Evolutionary conservation across 2,113 vertebrate genomes (phyloP), one percentile per base, ranked within the genome.

Genomic region (Tichodroma muraria): DNA sequence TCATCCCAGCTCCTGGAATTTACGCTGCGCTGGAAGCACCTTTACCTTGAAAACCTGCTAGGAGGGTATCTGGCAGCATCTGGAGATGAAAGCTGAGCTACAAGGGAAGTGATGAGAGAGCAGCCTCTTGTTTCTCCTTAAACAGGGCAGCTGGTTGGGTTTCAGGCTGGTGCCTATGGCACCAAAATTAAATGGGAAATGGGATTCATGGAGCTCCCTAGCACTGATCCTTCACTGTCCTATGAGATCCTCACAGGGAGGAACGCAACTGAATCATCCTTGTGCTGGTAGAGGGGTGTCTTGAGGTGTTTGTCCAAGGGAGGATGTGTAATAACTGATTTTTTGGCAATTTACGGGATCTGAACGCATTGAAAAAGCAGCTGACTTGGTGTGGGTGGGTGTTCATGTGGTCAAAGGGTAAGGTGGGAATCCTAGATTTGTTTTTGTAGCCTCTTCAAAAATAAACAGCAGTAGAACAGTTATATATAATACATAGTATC

Each of bases 241-340:
- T 35, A 4, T 35, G 3, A 2, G 3, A n/a, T 37, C 17, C 20
- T 21, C 10, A 0, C 4, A 2, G 49, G 37, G 18, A 31, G 23
- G 42, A 37, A 8, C 0, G 6, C 5, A 52, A 0, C 19, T 5
- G 3, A 4, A 5, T 10, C 15, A 2, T 13, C 4, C 0, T 14
- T 19, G 33, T 27, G 45, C 27, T 35, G 33, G 13, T 1, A 7
- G 35, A 56, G 3, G 7, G 30, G 19, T n/a, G 65, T 28, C 49
- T 47, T 1, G 1, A 6, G 47, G 24, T 9, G 22, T 25, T 73
- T 54, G 4, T 50, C 54, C 28, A 6, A 20, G 3, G 7, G 24
- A 68, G 60, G 35, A 28, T 0, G 0, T 23, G 35, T 7, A 6
- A 10, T n/a, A 11, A 11, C 20, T 21, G 14, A 11, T 10, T 11